Evolutionary conservation across 2,888 invertebrate genomes (phyloP), one percentile per base, ranked within the genome.

Genomic region (Melangyna quadrimaculata): DNA sequence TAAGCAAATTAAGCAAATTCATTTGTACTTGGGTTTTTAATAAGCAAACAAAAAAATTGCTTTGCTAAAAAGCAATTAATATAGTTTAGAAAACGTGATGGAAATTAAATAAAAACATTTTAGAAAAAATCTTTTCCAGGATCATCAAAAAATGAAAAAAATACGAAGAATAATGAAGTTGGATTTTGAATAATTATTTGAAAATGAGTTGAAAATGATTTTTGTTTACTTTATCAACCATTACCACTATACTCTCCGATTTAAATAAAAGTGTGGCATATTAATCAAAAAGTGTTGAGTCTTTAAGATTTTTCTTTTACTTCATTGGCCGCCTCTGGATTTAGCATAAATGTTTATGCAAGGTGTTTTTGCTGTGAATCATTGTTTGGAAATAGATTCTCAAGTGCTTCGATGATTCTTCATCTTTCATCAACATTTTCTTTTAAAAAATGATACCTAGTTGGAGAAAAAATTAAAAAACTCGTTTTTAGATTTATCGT

Each of bases 321-420:
- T 35, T 59, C 35, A 59, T 35, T 35, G 27, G 12, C 57, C 32
- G 32, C 9, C 19, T 12, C 19, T 27, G 3, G 1, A 0, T 63
- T 43, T 43, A 45, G n/a, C 0, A 6, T 29, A 4, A 6, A 19
- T 65, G 63, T 45, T 65, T 65, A 45, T 45, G 29, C 45, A 65
- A 65, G 43, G 63, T 65, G 61, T 24, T 43, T n/a, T 40, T 40
- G 9, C 10, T 17, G 37, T 61, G 61, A 61, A 40, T 61, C 61
- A 61, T 22, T 40, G n/a, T 40, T 40, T 61, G 6, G 35, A 40
- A 61, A 61, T 61, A 61, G 61, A 59, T 55, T 55, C n/a, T n/a
- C 27, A 22, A 22, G 37, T 59, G 61, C 17, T 61, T 2, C 6
- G 27, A 40, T 24, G 61, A 40, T 17, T 61, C 43, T 61, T 40